Percentiles rank a stretch among this genome's conserved stretches.
These are phyloP conservation scores for Petrophora chlorosata DNA, from an alignment of 2,888 invertebrate species.

Conservation along the genomic window DNA sequence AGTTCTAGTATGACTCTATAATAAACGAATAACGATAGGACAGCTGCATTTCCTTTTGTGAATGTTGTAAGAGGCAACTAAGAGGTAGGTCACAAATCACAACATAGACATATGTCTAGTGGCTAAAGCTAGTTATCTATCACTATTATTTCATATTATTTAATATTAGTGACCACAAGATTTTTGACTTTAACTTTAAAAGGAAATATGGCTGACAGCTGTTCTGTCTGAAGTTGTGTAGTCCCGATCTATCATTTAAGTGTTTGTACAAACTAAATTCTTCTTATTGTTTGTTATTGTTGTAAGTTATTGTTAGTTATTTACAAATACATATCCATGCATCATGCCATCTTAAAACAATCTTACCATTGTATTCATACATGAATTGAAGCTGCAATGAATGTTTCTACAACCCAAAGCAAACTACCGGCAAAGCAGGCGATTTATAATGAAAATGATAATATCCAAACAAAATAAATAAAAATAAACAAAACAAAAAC, in stretches of 20 bases:
- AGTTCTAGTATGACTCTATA: no score
- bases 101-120: no score
- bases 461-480: slow-evolving; percentile 21
- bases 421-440: slow-evolving; percentile 36
- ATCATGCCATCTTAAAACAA: background rate
- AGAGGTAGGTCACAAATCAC: no score
- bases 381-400: slow-evolving; percentile 15
- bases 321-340: slow-evolving; percentile 1
- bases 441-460: slow-evolving; percentile 18
- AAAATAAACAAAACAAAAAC: slow-evolving; percentile 29
- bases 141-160: no score
- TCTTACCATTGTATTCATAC: background rate
- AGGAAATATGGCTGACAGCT: no score
- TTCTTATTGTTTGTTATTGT: slow-evolving; percentile 9
- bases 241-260: background rate
- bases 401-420: slow-evolving; percentile 27
- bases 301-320: slow-evolving; percentile 3
- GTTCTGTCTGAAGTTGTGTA: background rate
- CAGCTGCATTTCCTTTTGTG: no score
- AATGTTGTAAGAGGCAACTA: no score
- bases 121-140: no score
- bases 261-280: background rate
- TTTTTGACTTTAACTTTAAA: no score
- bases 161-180: no score
- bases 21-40: no score